Evolutionary conservation across 30 jellyfish, hydroid and myxozoan species (phyloP).

Genomic region (Catostylus mosaicus): DNA sequence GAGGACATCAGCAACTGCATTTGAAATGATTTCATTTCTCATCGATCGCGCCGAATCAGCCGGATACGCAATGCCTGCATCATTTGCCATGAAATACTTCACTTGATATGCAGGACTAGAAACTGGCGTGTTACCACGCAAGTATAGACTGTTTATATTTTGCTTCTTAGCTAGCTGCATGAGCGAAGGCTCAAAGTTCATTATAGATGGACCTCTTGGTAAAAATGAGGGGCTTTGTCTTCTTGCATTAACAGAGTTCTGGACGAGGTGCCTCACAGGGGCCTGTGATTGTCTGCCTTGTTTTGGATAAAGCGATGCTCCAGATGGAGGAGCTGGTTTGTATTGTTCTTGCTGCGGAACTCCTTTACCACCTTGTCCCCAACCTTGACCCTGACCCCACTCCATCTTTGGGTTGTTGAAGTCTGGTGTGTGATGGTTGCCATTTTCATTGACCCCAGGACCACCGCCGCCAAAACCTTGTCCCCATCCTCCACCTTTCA

Average conservation of each 20-base stretch:
- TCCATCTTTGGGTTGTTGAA: slow-evolving; percentile 34
- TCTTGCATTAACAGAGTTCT: not conserved
- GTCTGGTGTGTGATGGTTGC: slow-evolving; percentile 68
- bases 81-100: slow-evolving; percentile 37
- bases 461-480: slow-evolving; percentile 84
- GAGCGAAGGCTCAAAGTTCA: slow-evolving; percentile 60
- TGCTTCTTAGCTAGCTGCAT: not conserved
- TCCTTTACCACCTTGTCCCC: slow-evolving; percentile 83
- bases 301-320: slow-evolving; percentile 20
- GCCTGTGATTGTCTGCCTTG: slow-evolving; percentile 16
- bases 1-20: slow-evolving; percentile 73
- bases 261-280: slow-evolving; percentile 41
- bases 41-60: slow-evolving; percentile 59
- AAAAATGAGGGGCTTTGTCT: not conserved
- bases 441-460: slow-evolving; percentile 50
- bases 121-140: slow-evolving; percentile 62
- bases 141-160: not conserved
- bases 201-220: slow-evolving; percentile 77
- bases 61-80: slow-evolving; percentile 18
- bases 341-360: slow-evolving; percentile 39
- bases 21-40: slow-evolving; percentile 71
- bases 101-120: slow-evolving; percentile 77
- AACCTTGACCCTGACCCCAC: slow-evolving; percentile 75
- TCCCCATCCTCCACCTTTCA: slow-evolving; percentile 83
- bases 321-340: slow-evolving; percentile 56